phyloP scores from a whole-genome alignment of 2,888 invertebrate species.

The Chymomyza amoena region DNA sequence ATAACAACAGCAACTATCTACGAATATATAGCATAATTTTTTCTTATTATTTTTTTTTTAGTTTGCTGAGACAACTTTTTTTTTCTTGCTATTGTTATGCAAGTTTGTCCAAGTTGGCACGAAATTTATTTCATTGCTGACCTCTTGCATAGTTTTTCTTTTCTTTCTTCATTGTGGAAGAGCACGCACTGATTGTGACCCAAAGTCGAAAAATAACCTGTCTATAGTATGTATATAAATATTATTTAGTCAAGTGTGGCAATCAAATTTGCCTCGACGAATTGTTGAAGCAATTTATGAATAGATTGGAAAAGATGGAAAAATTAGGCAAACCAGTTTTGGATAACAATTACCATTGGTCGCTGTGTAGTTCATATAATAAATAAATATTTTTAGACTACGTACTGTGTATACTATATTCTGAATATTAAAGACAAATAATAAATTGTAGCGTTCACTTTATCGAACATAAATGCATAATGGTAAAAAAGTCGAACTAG shows the following conservation, averaged over 20 bases:
- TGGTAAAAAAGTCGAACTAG: too few relatives aligned
- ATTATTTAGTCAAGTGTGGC: background rate
- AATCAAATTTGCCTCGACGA: background rate
- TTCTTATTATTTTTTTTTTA: background rate
- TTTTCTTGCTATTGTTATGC: conserved; percentile 23
- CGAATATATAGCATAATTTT: conserved; percentile 3
- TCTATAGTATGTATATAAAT: background rate
- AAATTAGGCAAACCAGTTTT: too few relatives aligned
- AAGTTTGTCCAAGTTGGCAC: conserved; percentile 35
- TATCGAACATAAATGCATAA: too few relatives aligned
- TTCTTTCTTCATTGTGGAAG: background rate
- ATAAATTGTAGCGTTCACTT: too few relatives aligned
- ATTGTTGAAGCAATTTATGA: background rate
- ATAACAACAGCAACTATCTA: conserved; percentile 24
- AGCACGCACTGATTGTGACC: conserved; percentile 37
- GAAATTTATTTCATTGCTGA: conserved; percentile 13
- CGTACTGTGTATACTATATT: too few relatives aligned
- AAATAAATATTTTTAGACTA: too few relatives aligned
- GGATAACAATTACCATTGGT: too few relatives aligned
- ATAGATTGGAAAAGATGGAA: background rate
- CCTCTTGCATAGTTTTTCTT: conserved; percentile 31
- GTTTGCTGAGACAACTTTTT: conserved; percentile 14
- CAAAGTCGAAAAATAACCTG: background rate
- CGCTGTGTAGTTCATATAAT: too few relatives aligned
- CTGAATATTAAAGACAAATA: too few relatives aligned